phyloP scores from a whole-genome alignment of 2,797 vertebrate species.

The Rhincodon typus region DNA sequence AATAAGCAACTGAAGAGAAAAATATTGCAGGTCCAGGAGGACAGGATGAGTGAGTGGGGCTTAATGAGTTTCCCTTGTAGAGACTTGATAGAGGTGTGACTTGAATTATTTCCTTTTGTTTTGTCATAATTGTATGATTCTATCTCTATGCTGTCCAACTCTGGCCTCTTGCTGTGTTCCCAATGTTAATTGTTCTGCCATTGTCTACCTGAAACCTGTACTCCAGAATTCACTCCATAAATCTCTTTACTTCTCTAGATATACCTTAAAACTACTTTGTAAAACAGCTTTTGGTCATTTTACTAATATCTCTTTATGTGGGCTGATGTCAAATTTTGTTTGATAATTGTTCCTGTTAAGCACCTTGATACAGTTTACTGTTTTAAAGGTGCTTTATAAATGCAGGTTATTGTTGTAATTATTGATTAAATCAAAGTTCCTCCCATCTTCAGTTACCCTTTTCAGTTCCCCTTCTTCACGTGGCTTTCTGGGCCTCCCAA shows the following conservation, averaged over 20 bases:
- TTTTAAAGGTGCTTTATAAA: background rate
- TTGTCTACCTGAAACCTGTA: background rate
- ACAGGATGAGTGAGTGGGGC: too few species aligned
- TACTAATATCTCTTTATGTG: background rate
- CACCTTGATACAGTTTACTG: background rate
- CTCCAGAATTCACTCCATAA: background rate
- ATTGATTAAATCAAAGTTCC: background rate
- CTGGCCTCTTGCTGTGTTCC: background rate
- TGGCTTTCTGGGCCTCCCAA: accelerated
- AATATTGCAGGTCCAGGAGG: too few species aligned
- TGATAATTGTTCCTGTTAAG: background rate
- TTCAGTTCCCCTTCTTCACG: background rate
- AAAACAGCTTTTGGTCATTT: background rate
- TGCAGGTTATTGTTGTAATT: background rate
- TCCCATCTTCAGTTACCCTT: background rate
- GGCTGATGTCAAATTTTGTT: background rate
- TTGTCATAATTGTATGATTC: too few species aligned
- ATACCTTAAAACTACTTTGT: background rate
- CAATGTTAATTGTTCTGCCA: background rate
- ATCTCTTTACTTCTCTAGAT: background rate
- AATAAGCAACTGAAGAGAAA: too few species aligned
- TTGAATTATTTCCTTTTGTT: too few species aligned
- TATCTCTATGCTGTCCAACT: background rate
- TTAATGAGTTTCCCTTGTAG: too few species aligned
- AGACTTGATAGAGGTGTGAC: too few species aligned